Evolutionary conservation across 2,888 invertebrate species (phyloP).

Genomic region (Formica aserva): DNA sequence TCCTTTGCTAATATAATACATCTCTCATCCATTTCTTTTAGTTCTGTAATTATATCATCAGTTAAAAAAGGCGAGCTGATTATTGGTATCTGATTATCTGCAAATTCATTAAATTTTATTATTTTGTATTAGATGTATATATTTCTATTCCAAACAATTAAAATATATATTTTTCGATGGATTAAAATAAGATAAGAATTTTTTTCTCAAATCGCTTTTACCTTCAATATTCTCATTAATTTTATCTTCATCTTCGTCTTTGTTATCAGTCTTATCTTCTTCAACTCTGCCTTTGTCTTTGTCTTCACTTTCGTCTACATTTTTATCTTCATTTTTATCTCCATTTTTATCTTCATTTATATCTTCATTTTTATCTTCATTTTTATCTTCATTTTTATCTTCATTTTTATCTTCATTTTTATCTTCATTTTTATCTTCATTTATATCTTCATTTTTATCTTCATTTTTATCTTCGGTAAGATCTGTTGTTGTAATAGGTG

Average conservation of each 20-base stretch:
- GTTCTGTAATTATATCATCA: conserved; percentile 84
- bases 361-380: conserved; percentile 7
- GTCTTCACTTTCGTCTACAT: neutral
- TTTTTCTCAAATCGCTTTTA: conserved; percentile 61
- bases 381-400: neutral
- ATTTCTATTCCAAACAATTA: neutral
- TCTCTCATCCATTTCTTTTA: conserved; percentile 86
- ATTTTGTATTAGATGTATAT: neutral
- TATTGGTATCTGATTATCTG: conserved; percentile 63
- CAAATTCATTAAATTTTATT: conserved; percentile 63
- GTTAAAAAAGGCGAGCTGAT: conserved; percentile 76
- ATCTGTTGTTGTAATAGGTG: neutral
- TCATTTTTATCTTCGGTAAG: neutral
- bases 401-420: neutral
- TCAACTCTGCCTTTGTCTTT: neutral
- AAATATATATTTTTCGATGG: conserved; percentile 54
- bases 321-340: neutral
- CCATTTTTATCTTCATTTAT: neutral
- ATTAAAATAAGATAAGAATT: conserved; percentile 57
- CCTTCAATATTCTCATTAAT: conserved; percentile 69
- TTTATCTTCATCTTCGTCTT: conserved; percentile 73
- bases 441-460: conserved; percentile 19
- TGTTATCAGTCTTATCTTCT: conserved; percentile 8
- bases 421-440: neutral
- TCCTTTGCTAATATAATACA: conserved; percentile 83